A percentile compares a stretch with the other conserved stretches of the same genome.
Conservation (phyloP, 2,888 invertebrate genomes). For the Lycaena phlaeas region DNA sequence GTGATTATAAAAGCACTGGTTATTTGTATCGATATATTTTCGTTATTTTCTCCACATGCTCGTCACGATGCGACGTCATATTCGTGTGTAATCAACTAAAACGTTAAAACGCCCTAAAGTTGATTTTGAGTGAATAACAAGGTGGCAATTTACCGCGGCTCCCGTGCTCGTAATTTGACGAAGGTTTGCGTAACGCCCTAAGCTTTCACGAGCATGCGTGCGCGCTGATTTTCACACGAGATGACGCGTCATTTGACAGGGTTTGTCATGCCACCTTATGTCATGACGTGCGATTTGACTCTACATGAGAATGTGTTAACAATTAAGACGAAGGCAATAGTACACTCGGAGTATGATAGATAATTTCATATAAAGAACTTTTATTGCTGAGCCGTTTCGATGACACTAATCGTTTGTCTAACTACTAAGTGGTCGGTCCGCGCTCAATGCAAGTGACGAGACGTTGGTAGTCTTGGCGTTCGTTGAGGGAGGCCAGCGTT, state of each 20-base stretch:
- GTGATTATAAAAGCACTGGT: too few relatives aligned
- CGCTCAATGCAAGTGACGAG: too few relatives aligned
- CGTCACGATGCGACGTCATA: too few relatives aligned
- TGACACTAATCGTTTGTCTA: too few relatives aligned
- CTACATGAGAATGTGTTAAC: background rate
- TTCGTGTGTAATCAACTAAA: background rate
- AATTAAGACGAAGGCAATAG: background rate
- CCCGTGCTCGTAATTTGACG: background rate
- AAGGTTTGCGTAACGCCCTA: conserved; percentile 37
- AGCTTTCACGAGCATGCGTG: conserved; percentile 53
- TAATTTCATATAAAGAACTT: too few relatives aligned
- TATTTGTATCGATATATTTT: too few relatives aligned
- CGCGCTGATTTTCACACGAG: conserved; percentile 46
- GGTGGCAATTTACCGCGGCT: background rate
- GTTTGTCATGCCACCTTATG: conserved; percentile 19
- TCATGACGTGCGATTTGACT: conserved; percentile 14
- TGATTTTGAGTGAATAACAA: background rate
- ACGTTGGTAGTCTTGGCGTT: too few relatives aligned
- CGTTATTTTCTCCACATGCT: too few relatives aligned
- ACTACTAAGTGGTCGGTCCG: too few relatives aligned
- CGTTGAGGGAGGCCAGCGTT: too few relatives aligned
- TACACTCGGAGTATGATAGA: background rate
- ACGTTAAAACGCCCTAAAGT: background rate
- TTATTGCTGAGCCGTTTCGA: too few relatives aligned
- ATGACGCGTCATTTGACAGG: too few relatives aligned